These are phyloP conservation scores for Lutraria lutraria DNA, from an alignment of 2,888 invertebrate species.

Conservation along the genomic window DNA sequence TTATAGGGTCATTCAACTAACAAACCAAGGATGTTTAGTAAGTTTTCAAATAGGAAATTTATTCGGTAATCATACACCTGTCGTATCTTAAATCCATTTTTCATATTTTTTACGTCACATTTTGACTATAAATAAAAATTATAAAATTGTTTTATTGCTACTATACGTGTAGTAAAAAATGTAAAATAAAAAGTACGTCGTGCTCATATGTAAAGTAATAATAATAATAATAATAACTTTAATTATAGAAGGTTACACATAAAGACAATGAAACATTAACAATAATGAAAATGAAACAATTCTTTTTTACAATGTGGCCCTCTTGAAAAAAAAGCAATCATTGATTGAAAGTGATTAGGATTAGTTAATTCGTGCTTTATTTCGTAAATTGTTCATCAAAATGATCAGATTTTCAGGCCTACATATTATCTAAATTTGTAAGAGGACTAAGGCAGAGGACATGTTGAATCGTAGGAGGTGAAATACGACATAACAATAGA, in stretches of 20 bases:
- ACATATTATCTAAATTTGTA: background rate
- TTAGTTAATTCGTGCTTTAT: background rate
- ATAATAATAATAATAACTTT: too few species aligned
- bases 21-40: background rate
- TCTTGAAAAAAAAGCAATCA: too few species aligned
- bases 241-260: too few species aligned
- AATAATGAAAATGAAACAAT: too few species aligned
- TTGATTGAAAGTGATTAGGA: too few species aligned
- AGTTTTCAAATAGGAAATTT: background rate
- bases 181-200: background rate
- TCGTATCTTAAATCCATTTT: conserved; percentile 2
- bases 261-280: too few species aligned
- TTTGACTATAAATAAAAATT: background rate
- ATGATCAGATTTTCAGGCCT: background rate
- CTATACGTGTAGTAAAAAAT: background rate
- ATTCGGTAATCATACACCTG: conserved; percentile 38
- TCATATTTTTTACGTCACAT: background rate
- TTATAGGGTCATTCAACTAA: conserved; percentile 30
- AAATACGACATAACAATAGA: conserved; percentile 3
- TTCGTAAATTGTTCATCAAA: background rate
- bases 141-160: background rate
- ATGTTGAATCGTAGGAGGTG: conserved; percentile 14
- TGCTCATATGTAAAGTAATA: background rate
- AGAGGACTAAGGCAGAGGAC: background rate
- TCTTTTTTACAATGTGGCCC: too few species aligned